Evolutionary conservation across 2,113 vertebrate species (phyloP).

Genomic region (Turnix velox): DNA sequence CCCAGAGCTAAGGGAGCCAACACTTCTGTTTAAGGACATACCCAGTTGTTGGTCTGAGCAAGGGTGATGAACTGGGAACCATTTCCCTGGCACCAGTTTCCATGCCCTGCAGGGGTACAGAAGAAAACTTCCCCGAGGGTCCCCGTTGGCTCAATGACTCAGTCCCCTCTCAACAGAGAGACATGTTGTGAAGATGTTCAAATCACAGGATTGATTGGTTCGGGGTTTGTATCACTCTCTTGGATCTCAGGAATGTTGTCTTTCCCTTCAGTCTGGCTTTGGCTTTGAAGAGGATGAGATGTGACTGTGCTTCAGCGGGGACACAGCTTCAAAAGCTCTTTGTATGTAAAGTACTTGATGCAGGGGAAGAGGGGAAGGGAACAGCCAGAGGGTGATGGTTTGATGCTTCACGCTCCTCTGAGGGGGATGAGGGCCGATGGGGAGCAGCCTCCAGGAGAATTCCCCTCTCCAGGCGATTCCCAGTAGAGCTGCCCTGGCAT

Average conservation of each 20-base stretch:
- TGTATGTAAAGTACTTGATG: background rate
- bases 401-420: background rate
- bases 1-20: background rate
- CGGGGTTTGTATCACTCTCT: background rate
- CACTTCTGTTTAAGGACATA: rapidly evolving
- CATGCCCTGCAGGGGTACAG: background rate
- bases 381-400: background rate
- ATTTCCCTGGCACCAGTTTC: background rate
- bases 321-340: background rate
- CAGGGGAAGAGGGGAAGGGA: background rate
- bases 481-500: background rate
- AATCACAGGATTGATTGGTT: background rate
- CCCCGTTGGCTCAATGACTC: background rate
- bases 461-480: background rate
- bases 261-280: background rate
- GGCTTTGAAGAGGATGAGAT: background rate
- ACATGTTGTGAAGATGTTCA: background rate
- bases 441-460: background rate
- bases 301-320: background rate
- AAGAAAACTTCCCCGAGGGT: background rate
- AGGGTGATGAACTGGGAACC: rapidly evolving
- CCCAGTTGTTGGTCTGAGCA: too few relatives aligned
- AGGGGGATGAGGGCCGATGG: background rate
- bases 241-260: background rate
- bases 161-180: background rate